Evolutionary conservation across 2,888 invertebrate genomes (phyloP), one percentile per base, ranked within the genome.

Genomic region (Trisateles emortualis): DNA sequence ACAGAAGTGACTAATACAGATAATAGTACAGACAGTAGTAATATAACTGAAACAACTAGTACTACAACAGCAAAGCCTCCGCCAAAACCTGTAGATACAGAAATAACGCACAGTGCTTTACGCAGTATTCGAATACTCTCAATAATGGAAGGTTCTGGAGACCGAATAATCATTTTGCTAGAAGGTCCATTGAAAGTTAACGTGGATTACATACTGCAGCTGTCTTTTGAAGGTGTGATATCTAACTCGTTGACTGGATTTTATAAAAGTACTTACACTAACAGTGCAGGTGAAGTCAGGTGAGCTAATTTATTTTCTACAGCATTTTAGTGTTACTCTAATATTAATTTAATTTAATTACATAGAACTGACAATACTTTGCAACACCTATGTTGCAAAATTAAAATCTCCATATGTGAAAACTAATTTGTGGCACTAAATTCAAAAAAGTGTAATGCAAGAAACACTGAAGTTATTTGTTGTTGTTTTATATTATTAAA

Each of bases 171-270:
- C 14, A 64, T 92, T 0, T 68, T 74, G 2, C 57, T 92, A 35
- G 90, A 82, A 13, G 79, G 91, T 3, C 64, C 85, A 0, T 78
- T 95, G 17, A 86, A 89, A 66, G 78, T 87, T 3, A 81, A 88
- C 26, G 86, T 92, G 8, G 93, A 93, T 72, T 95, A 95, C 58
- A 93, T 90, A 0, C 74, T 95, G 17, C 89, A 94, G 65, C 74
- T 95, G 9, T 87, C 93, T 1, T 95, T 94, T 72, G 76, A 80
- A 9, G 95, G 95, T 9, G 78, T 72, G 14, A 93, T 95, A 17
- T 93, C 93, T n/a, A 94, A 95, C 70, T 90, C 94, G 1, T 81
- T 95, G 54, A 93, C 91, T 41, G 96, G 96, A 43, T 95, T 96
- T 76, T 96, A 96, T 75, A 93, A 94, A 71, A 95, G 95, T 65